Conservation (phyloP, 2,888 invertebrate species). For the Papilio elwesi region DNA sequence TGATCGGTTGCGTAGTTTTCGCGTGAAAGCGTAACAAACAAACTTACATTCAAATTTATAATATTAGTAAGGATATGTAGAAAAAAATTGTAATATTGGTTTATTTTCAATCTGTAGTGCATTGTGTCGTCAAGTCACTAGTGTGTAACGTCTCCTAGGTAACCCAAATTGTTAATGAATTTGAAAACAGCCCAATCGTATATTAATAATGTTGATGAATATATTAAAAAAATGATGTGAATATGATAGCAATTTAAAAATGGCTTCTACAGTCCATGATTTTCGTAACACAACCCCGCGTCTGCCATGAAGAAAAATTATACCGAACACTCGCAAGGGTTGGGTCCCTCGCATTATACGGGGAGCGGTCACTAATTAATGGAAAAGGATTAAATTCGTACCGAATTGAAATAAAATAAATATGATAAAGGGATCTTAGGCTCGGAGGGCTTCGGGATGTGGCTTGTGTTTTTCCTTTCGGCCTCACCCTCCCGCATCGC, state of each 20-base stretch:
- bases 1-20: too few species aligned
- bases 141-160: too few species aligned
- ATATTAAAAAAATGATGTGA: conserved; percentile 2
- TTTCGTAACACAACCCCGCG: conserved; percentile 47
- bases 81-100: too few species aligned
- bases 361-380: conserved; percentile 82
- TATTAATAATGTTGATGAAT: not conserved
- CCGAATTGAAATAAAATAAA: conserved; percentile 84
- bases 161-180: too few species aligned
- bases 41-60: too few species aligned
- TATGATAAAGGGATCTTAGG: conserved; percentile 79
- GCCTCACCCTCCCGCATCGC: conserved; percentile 51
- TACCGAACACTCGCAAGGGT: conserved; percentile 66
- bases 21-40: too few species aligned
- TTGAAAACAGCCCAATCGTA: too few species aligned
- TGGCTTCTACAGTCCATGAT: conserved; percentile 14
- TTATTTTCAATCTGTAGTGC: too few species aligned
- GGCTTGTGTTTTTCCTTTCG: conserved; percentile 48
- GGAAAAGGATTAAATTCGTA: conserved; percentile 84
- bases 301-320: conserved; percentile 76
- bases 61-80: too few species aligned
- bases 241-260: conserved; percentile 18
- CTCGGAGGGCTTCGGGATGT: conserved; percentile 46
- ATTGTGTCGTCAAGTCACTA: too few species aligned
- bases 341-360: conserved; percentile 72